A percentile compares a stretch with the other conserved stretches of the same genome.
Conservation (phyloP, 53 echinoderm and acorn worm species). For the Mesocentrotus franciscanus region DNA sequence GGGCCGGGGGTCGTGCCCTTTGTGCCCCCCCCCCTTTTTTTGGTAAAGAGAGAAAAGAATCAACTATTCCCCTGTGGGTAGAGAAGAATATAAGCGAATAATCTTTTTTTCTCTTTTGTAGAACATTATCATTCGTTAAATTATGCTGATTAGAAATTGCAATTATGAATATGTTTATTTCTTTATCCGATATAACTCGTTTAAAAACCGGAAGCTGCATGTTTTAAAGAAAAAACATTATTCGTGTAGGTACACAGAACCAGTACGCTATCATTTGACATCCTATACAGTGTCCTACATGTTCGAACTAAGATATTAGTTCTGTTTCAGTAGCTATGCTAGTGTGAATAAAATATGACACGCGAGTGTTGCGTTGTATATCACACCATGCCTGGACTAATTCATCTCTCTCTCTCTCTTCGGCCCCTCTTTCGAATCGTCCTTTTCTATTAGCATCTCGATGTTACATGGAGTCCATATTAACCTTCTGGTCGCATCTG, state of each 20-base stretch:
- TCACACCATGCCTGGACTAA: conserved; percentile 47
- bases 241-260: neutral
- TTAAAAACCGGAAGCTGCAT: too few species aligned
- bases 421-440: conserved; percentile 14
- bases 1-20: too few species aligned
- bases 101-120: too few species aligned
- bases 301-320: conserved; percentile 29
- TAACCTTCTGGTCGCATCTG: conserved; percentile 42
- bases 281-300: neutral
- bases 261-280: neutral
- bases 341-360: conserved; percentile 59
- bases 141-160: too few species aligned
- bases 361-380: conserved; percentile 6
- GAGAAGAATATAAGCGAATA: too few species aligned
- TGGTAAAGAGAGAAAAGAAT: too few species aligned
- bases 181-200: too few species aligned
- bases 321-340: conserved; percentile 20
- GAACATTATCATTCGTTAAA: too few species aligned
- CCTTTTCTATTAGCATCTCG: conserved; percentile 56
- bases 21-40: too few species aligned
- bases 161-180: too few species aligned
- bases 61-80: too few species aligned
- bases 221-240: too few species aligned
- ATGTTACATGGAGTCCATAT: neutral
- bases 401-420: conserved; percentile 51